Evolutionary conservation across 53 echinoderm and acorn worm genomes (phyloP), one percentile per base, ranked within the genome.

Genomic region (Echinometra lucunter): DNA sequence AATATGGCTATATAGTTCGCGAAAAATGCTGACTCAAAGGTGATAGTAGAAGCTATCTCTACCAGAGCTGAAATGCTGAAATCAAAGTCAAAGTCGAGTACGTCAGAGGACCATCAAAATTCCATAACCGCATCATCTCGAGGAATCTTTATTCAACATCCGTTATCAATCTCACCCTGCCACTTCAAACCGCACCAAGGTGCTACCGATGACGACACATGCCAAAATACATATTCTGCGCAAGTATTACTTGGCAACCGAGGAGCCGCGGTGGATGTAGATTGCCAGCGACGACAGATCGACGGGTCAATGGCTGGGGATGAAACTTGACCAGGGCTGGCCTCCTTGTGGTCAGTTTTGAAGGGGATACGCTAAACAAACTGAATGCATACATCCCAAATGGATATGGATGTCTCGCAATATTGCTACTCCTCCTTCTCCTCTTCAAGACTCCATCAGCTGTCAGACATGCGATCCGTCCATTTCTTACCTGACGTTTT

Each of bases 281-380:
- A 89, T 89, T 37, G 89, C 89, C 57, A 60, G 58, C 21, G 89
- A 89, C 89, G 89, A 60, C 89, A 37, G 60, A 60, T 67, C 91
- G 57, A 53, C 32, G 70, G 93, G 93, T 92, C 93, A 92, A 92
- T 92, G 78, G 93, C 78, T 74, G 35, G 37, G 93, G 57, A 78
- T 32, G 93, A 92, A 92, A 92, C 80, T 92, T 74, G 93, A 92
- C 93, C 93, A 47, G 57, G 37, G 53, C 15, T 45, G 70, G 60
- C 58, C 66, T 45, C 45, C 93, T 75, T 92, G 93, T 56, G 93
- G 93, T 92, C 93, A 92, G 75, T 92, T 37, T 92, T 92, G 69
- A 92, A 92, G 93, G 78, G 93, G 93, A 92, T 92, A 74, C 66
- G 35, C 80, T 78, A 75, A 78, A 92, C 80, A 92, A 78, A 78